These are phyloP conservation scores for Ascidia mentula DNA, from an alignment of 23 tunicate species.

Conservation along the genomic window DNA sequence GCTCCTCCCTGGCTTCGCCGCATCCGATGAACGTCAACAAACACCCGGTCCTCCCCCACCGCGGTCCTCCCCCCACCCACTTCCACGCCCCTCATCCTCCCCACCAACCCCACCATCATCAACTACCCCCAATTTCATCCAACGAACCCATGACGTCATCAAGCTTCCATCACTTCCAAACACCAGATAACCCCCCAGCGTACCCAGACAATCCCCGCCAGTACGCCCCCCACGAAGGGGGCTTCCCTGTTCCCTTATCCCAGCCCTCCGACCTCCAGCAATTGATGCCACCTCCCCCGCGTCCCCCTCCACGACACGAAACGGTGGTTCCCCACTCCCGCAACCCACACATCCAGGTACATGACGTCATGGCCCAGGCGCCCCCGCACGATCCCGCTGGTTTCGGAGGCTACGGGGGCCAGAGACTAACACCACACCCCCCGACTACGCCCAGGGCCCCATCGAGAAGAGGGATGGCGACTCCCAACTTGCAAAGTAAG, in stretches of 20 bases:
- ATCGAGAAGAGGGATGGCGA: conserved; percentile 14
- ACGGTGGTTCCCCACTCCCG: not conserved
- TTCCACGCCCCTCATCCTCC: conserved; percentile 14
- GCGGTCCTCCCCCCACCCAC: not conserved
- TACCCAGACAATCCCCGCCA: not conserved
- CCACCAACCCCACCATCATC: conserved; percentile 1
- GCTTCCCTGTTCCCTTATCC: not conserved
- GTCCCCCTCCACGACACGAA: conserved; percentile 23
- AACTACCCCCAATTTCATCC: not conserved
- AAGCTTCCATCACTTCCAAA: not conserved
- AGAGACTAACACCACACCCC: conserved; percentile 25
- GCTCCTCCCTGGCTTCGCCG: not conserved
- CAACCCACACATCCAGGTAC: conserved; percentile 26
- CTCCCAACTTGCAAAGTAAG: not conserved
- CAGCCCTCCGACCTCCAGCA: conserved; percentile 37
- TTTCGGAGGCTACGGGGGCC: not conserved
- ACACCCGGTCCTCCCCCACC: not conserved
- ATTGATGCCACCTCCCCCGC: conserved; percentile 82
- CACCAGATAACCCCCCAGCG: not conserved
- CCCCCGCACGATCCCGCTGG: conserved; percentile 7
- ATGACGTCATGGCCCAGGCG: conserved; percentile 4
- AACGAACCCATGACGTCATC: not conserved
- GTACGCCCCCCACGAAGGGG: not conserved
- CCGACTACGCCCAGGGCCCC: conserved; percentile 28
- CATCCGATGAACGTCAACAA: not conserved